These are phyloP conservation scores for Microtus pennsylvanicus DNA, from an alignment of 2,113 vertebrate genomes.

Conservation along the genomic window DNA sequence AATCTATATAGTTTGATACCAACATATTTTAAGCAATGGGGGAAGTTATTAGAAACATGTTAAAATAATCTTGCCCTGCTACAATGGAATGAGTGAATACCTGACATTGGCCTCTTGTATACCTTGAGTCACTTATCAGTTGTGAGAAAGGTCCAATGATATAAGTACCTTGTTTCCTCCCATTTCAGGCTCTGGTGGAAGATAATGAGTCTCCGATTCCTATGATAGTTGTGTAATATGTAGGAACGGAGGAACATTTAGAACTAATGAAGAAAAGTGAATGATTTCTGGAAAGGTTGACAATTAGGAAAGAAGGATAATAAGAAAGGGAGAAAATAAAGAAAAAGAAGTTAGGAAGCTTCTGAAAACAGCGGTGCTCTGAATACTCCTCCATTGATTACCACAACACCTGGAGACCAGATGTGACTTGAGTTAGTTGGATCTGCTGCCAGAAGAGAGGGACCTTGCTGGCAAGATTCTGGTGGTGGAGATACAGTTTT, in stretches of 20 bases:
- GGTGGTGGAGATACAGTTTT: background rate
- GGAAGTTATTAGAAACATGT: background rate
- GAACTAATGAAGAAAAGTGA: background rate
- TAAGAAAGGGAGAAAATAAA: background rate
- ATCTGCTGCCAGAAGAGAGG: no score
- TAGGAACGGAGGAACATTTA: background rate
- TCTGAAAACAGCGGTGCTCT: background rate
- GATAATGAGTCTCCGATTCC: background rate
- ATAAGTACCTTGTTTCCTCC: background rate
- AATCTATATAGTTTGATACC: background rate
- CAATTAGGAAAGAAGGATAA: background rate
- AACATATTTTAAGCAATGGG: slow-evolving; percentile 16
- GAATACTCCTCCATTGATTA: no score
- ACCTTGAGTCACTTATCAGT: background rate
- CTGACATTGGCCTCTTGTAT: background rate
- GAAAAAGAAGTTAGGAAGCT: background rate
- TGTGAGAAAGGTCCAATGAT: background rate
- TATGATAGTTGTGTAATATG: background rate
- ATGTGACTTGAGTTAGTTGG: background rate
- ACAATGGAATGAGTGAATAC: background rate
- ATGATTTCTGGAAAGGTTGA: background rate
- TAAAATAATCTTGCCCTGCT: background rate
- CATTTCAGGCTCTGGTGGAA: background rate
- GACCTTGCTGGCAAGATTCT: background rate
- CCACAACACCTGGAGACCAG: background rate